Base-by-base conservation (phyloP, 2,888 invertebrate species). In the Campoplex nolae region DNA sequence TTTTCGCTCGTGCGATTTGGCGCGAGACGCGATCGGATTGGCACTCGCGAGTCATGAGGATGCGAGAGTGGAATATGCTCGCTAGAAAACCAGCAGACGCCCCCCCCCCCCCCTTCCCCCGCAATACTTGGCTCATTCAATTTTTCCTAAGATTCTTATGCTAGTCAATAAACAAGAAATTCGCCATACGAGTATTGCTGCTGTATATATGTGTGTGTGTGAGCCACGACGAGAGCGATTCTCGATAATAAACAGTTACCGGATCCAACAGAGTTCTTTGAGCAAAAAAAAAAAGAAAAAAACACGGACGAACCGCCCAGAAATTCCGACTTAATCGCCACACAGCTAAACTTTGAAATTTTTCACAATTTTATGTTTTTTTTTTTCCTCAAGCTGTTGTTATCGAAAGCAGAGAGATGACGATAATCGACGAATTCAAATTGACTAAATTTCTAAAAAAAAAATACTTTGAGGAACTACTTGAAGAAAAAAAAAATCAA, bases 21-120 rank as follows among this genome's bases (percentile, higher is more conserved):
- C 82, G 90, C 90, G 89, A 90, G 88, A 90, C 85, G 86, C 81
- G 88, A 62, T 32, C 87, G 81, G 86, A 88, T 87, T 87, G 87
- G 84, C 83, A 87, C 85, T 83, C 80, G 84, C 80, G 84, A 76
- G 80, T 76, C 65, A 80, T 75, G 74, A 86, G 76, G 56, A 75
- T 70, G 70, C 9, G n/a, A 56, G 45, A 67, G 67, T 18, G 35
- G 35, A 62, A 67, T 42, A 56, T 70, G 56, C 73, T 73, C 83
- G 85, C 23, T 23, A 82, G 83, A 79, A 83, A 73, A 86, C 85
- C 78, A 82, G 84, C 78, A 82, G 84, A 79, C 83, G 75, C 70
- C 80, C 76, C 23, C 23, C 23, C 23, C 23, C 23, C 23, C 23
- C 0, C 23, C 23, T 23, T 0, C 0, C 23, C 23, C 23, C 51